Evolutionary conservation across 2,888 invertebrate genomes (phyloP).

Genomic region (Tethea ocularis): DNA sequence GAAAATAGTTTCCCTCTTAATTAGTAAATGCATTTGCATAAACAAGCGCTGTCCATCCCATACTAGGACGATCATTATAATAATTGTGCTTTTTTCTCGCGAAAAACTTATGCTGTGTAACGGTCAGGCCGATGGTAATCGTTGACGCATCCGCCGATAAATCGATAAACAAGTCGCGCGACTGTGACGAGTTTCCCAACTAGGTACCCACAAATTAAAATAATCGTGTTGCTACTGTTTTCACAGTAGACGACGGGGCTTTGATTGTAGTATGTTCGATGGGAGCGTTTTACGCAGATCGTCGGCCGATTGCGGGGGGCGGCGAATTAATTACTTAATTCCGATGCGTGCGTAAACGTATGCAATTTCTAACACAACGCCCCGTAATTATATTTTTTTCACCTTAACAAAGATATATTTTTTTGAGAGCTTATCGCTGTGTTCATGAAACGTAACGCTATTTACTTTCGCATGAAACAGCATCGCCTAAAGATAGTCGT

Average conservation of each 20-base stretch:
- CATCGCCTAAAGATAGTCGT: background rate
- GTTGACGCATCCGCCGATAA: conserved; percentile 75
- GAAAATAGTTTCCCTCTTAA: conserved; percentile 77
- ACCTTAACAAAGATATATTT: conserved; percentile 66
- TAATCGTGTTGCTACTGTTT: conserved; percentile 67
- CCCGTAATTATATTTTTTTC: conserved; percentile 70
- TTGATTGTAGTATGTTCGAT: conserved; percentile 66
- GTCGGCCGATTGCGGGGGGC: conserved; percentile 69
- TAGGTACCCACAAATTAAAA: conserved; percentile 68
- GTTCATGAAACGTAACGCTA: conserved; percentile 71
- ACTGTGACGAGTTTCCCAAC: conserved; percentile 73
- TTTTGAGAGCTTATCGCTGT: conserved; percentile 75
- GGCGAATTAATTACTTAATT: conserved; percentile 78
- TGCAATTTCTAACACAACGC: conserved; percentile 76
- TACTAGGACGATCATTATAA: conserved; percentile 79
- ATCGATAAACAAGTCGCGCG: conserved; percentile 76
- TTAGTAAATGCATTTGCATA: conserved; percentile 78
- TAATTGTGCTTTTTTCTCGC: conserved; percentile 76
- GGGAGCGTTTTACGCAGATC: conserved; percentile 65
- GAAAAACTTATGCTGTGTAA: conserved; percentile 73
- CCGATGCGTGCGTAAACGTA: conserved; percentile 75
- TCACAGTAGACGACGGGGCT: conserved; percentile 49
- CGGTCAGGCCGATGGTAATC: conserved; percentile 76
- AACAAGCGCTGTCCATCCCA: conserved; percentile 70
- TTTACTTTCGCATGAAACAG: conserved; percentile 64